A percentile compares a stretch with the other conserved stretches of the same genome.
Evolutionary conservation across 2,888 invertebrate genomes (phyloP).

Genomic region (Eumacrocentrus americanus): DNA sequence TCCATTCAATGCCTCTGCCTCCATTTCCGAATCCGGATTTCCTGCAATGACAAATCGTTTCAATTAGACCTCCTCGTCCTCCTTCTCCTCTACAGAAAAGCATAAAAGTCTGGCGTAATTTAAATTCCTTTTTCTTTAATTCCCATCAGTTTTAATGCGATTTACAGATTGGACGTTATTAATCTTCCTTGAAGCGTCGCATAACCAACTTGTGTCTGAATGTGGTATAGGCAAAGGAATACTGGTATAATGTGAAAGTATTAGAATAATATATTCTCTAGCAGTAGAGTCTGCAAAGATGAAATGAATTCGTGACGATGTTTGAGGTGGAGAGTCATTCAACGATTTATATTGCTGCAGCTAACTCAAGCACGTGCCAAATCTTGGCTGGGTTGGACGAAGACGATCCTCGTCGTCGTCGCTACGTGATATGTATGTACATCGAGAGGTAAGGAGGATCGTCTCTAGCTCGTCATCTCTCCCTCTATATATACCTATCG

Average conservation of each 20-base stretch:
- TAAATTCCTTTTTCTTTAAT: too few relatives aligned
- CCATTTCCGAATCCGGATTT: constrained; percentile 56
- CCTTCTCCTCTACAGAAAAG: too few relatives aligned
- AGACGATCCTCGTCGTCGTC: constrained; percentile 7
- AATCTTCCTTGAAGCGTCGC: too few relatives aligned
- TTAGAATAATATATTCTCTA: too few relatives aligned
- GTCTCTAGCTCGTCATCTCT: constrained; percentile 16
- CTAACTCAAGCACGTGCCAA: constrained; percentile 35
- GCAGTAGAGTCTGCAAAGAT: constrained; percentile 23
- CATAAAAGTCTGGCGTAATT: too few relatives aligned
- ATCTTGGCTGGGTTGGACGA: constrained; percentile 28
- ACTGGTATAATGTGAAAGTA: too few relatives aligned
- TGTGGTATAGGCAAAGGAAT: too few relatives aligned
- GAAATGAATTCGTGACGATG: constrained; percentile 24
- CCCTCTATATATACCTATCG: constrained; percentile 1
- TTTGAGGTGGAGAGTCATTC: not conserved
- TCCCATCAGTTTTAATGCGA: too few relatives aligned
- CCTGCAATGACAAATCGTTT: constrained; percentile 39
- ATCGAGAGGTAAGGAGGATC: constrained; percentile 18
- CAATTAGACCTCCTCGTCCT: not conserved
- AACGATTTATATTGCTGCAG: constrained; percentile 34
- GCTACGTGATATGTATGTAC: constrained; percentile 27
- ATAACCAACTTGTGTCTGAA: too few relatives aligned
- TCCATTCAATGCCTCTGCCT: constrained; percentile 56
- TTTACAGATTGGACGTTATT: too few relatives aligned